Percentiles rank a stretch among this genome's conserved stretches.
These are phyloP conservation scores for Arrhopalites spinosus DNA, from an alignment of 2,888 invertebrate species.

Conservation along the genomic window DNA sequence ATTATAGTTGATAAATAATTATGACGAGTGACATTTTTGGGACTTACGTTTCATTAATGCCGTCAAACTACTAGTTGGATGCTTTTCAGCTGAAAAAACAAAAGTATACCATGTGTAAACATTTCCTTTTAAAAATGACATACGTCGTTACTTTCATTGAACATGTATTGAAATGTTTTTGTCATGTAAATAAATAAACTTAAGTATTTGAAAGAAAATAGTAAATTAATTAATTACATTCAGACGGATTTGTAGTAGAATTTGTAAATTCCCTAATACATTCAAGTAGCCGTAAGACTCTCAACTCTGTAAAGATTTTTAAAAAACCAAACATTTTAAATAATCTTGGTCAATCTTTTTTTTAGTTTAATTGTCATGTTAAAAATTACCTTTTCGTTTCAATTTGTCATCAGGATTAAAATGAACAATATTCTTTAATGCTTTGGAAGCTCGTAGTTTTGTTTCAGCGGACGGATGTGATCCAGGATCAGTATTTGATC, in stretches of 20 bases:
- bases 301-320: no score
- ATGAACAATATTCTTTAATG: conserved; percentile 91
- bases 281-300: conserved; percentile 86
- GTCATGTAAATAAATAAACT: conserved; percentile 96
- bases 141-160: no score
- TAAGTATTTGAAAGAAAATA: neutral
- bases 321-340: no score
- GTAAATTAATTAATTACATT: conserved; percentile 19
- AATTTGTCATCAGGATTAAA: conserved; percentile 84
- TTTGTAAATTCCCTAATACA: conserved; percentile 74
- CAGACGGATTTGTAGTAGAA: no score
- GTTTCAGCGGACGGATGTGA: conserved; percentile 65
- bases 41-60: conserved; percentile 89
- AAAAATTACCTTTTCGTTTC: conserved; percentile 79
- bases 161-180: neutral
- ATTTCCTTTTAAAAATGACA: no score
- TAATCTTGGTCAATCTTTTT: no score
- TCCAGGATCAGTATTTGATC: conserved; percentile 68
- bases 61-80: conserved; percentile 88
- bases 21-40: no score
- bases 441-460: conserved; percentile 81
- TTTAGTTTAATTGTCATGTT: no score
- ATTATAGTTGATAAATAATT: no score
- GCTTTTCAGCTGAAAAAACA: conserved; percentile 60
- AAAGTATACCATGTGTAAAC: no score